Evolutionary conservation across 2,888 invertebrate species (phyloP).

Genomic region (Isoperla grammatica): DNA sequence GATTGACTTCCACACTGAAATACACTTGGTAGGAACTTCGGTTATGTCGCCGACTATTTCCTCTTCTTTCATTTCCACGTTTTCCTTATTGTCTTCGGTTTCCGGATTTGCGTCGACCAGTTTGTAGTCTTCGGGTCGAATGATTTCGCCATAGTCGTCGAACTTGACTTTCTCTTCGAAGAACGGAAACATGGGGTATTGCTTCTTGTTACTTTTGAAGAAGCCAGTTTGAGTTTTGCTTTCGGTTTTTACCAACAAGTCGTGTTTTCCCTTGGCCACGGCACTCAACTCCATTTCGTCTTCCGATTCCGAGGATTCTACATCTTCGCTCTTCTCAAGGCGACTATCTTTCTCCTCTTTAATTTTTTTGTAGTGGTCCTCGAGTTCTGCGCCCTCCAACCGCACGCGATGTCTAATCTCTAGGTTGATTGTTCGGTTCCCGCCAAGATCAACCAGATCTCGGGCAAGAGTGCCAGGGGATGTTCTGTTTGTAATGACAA

Average conservation of each 20-base stretch:
- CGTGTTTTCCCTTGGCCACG: conserved; percentile 72
- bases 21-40: conserved; percentile 89
- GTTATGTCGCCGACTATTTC: conserved; percentile 50
- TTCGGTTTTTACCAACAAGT: conserved; percentile 77
- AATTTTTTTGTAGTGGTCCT: conserved; percentile 63
- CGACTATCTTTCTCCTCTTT: conserved; percentile 46
- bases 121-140: conserved; percentile 85
- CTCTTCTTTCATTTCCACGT: conserved; percentile 58
- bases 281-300: conserved; percentile 80
- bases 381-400: conserved; percentile 71
- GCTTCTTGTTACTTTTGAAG: conserved; percentile 83
- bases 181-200: conserved; percentile 95
- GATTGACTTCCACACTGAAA: conserved; percentile 65
- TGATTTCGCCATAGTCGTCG: conserved; percentile 96
- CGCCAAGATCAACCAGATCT: conserved; percentile 71
- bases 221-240: conserved; percentile 66
- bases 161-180: conserved; percentile 84
- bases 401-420: conserved; percentile 63
- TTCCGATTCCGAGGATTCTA: conserved; percentile 72
- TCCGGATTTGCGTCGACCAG: conserved; percentile 66
- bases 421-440: conserved; percentile 64
- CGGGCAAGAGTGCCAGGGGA: conserved; percentile 76
- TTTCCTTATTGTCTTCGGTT: conserved; percentile 63
- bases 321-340: conserved; percentile 54
- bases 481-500: conserved; percentile 86